Base-by-base conservation (phyloP, 2,797 vertebrate genomes). In the Muscicapa comitata region DNA sequence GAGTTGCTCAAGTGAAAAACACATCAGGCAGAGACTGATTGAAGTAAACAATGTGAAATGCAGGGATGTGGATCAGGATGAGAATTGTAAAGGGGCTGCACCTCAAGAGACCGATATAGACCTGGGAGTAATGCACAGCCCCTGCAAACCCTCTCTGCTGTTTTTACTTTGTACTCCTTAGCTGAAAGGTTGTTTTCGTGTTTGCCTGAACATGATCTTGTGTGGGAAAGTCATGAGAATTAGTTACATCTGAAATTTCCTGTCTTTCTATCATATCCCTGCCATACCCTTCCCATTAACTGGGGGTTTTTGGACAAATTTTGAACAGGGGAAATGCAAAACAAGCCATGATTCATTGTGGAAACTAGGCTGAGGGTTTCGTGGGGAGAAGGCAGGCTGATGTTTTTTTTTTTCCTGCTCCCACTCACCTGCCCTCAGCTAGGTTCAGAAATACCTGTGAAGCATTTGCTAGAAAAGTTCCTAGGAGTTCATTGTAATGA, bases 401-500 rank as follows among this genome's bases (percentile, higher is more conserved):
- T 35, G 66, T 76, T 33, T 70, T 35, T 35, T 35, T 76, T 63
- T 62, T 38, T 3, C 26, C 50, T 78, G 20, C 31, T 79, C 51
- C 33, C 57, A 55, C 66, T 91, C 89, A 90, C 94, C 88, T 85
- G 79, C 68, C 81, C 91, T 96, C 93, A 92, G 79, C 92, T 83
- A 92, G 59, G 89, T 62, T 91, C 84, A 89, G 88, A 94, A 97
- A 89, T 97, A 97, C 81, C 86, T 97, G 94, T 51, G 37, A 71
- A 94, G 81, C 79, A 50, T 91, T 97, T 94, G 97, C 96, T 94
- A 95, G 95, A 94, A 91, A 93, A 93, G 95, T 95, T 97, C 94
- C 55, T 68, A 96, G 89, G 97, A 96, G 96, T 96, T 97, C 95
- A 97, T 95, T 96, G 94, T 96, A 97, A 96, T 93, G 93, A 98